These are phyloP conservation scores for Eulemur albifrons DNA, from an alignment of 2,797 vertebrate species.

Conservation along the genomic window DNA sequence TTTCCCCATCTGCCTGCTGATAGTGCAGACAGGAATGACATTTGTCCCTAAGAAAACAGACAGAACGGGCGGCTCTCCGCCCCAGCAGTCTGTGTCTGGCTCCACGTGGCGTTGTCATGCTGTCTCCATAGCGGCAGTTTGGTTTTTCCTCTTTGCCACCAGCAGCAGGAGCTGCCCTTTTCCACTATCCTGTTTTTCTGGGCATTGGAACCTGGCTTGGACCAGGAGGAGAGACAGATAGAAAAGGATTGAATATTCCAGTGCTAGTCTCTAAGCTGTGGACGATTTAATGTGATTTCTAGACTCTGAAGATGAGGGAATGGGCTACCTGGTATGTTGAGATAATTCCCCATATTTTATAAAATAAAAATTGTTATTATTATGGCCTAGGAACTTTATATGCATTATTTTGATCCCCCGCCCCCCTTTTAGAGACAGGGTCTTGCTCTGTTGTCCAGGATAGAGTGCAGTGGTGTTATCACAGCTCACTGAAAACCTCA, in stretches of 20 bases:
- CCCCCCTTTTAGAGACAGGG: not conserved
- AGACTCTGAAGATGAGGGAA: not conserved
- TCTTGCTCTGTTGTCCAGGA: not conserved
- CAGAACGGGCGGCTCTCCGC: not conserved
- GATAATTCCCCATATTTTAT: not conserved
- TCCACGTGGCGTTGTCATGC: not conserved
- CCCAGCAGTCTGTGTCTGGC: slow-evolving; percentile 42
- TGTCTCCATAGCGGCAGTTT: not conserved
- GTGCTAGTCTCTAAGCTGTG: not conserved
- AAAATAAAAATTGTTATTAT: not conserved
- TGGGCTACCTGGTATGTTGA: not conserved
- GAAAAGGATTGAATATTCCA: not conserved
- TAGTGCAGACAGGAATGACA: not conserved
- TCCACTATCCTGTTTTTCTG: not conserved
- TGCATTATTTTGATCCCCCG: not conserved
- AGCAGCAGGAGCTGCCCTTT: not conserved
- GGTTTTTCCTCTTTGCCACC: not conserved
- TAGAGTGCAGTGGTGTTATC: not conserved
- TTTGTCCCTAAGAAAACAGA: slow-evolving; percentile 47
- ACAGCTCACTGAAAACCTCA: not conserved
- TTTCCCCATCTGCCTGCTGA: not conserved
- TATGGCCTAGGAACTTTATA: not conserved
- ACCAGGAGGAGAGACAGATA: not conserved
- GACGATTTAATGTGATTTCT: not conserved
- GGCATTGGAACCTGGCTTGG: not conserved